phyloP scores from a whole-genome alignment of 1,140 invertebrate species.

The Drosophila persimilis region DNA sequence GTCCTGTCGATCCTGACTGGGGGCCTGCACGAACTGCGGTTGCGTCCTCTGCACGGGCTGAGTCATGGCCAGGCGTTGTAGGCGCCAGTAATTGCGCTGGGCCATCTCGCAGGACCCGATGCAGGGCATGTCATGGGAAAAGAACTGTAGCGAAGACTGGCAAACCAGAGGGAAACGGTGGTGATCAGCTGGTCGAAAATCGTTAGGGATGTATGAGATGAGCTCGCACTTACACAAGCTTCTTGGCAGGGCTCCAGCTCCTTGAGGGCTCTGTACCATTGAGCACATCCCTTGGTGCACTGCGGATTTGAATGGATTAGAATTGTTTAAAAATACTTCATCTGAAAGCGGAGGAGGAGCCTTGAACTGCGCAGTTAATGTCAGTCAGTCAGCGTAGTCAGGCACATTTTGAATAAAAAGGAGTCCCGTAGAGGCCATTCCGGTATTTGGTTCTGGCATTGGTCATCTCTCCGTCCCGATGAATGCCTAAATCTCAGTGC shows the following conservation, averaged over 20 bases:
- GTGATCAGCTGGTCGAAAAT: neutral
- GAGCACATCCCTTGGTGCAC: constrained; percentile 88
- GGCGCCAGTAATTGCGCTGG: constrained; percentile 71
- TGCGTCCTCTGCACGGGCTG: constrained; percentile 51
- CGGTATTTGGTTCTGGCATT: no score
- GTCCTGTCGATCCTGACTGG: constrained; percentile 33
- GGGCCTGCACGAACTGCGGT: constrained; percentile 46
- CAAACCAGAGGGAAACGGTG: neutral
- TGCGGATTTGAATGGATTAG: constrained; percentile 65
- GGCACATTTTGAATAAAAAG: no score
- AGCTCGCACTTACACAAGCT: constrained; percentile 87
- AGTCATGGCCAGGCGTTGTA: constrained; percentile 61
- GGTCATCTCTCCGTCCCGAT: no score
- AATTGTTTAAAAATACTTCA: no score
- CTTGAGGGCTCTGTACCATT: constrained; percentile 87
- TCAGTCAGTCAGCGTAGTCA: no score
- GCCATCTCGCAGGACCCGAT: constrained; percentile 82
- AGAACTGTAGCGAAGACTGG: constrained; percentile 91
- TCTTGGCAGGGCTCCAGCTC: constrained; percentile 86
- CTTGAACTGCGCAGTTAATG: no score
- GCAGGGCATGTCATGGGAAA: constrained; percentile 88
- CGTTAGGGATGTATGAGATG: neutral
- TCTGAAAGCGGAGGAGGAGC: neutral
- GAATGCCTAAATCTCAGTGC: no score
- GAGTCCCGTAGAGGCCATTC: no score